A percentile compares a stretch with the other conserved stretches of the same genome.
phyloP scores from a whole-genome alignment of 2,888 invertebrate species.

The Eristalis arbustorum region DNA sequence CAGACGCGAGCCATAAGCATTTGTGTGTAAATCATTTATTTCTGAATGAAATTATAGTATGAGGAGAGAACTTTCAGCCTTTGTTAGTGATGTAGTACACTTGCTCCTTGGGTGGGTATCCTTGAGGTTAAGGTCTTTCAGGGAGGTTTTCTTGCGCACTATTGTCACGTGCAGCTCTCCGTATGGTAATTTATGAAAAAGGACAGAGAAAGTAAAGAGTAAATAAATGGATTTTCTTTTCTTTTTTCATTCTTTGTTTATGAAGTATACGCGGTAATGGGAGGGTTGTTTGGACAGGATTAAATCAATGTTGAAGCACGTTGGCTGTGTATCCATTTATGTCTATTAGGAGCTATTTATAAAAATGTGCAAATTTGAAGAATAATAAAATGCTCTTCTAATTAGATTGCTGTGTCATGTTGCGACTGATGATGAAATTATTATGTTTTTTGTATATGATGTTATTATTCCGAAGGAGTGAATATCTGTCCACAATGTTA shows the following conservation, averaged over 20 bases:
- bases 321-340: not conserved
- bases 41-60: conserved; percentile 70
- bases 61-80: conserved; percentile 53
- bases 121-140: conserved; percentile 69
- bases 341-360: not conserved
- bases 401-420: not conserved
- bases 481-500: no score
- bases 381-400: not conserved
- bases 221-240: conserved; percentile 9
- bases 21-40: conserved; percentile 70
- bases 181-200: conserved; percentile 22
- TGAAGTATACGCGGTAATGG: not conserved
- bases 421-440: not conserved
- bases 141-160: conserved; percentile 66
- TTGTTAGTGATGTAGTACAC: conserved; percentile 49
- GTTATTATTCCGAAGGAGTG: no score
- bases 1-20: not conserved
- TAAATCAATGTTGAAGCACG: not conserved
- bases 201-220: conserved; percentile 30
- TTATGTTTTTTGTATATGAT: no score
- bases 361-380: not conserved
- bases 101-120: conserved; percentile 54
- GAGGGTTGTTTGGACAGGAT: not conserved
- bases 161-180: conserved; percentile 59
- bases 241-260: not conserved